These are phyloP conservation scores for Phylloscopus whistleri DNA, from an alignment of 2,113 vertebrate genomes.

Conservation along the genomic window DNA sequence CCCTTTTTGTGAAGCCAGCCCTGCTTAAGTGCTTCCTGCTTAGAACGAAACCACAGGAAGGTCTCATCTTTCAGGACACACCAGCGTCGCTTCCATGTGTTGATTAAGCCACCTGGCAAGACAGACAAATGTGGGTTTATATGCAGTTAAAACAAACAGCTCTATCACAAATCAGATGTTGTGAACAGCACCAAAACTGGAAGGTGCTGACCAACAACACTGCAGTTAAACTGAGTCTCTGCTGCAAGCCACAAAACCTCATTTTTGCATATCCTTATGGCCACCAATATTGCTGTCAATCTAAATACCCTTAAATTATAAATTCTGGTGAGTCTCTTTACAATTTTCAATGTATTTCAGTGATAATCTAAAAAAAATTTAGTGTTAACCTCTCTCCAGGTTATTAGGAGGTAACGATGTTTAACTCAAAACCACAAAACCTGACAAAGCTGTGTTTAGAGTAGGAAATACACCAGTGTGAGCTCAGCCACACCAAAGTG, in stretches of 20 bases:
- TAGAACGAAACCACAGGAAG: conserved; percentile 97
- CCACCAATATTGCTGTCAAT: background rate
- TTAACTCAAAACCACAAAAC: background rate
- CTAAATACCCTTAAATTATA: background rate
- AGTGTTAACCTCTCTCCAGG: background rate
- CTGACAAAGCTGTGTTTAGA: background rate
- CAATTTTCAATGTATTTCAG: background rate
- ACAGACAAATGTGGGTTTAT: background rate
- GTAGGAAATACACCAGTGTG: background rate
- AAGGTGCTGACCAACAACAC: background rate
- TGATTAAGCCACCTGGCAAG: conserved; percentile 90
- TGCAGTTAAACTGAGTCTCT: background rate
- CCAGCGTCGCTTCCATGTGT: conserved; percentile 96
- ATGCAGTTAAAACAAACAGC: background rate
- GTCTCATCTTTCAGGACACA: conserved; percentile 98
- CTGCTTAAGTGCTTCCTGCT: conserved; percentile 97
- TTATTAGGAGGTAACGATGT: background rate
- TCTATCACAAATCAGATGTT: background rate
- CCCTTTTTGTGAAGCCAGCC: conserved; percentile 98
- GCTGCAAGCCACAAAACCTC: background rate
- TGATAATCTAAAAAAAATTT: background rate
- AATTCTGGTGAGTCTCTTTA: background rate
- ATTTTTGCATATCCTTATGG: background rate
- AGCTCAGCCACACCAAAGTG: background rate
- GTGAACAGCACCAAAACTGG: background rate